Conservation (phyloP, 2,888 invertebrate species). For the Xestia c-nigrum region DNA sequence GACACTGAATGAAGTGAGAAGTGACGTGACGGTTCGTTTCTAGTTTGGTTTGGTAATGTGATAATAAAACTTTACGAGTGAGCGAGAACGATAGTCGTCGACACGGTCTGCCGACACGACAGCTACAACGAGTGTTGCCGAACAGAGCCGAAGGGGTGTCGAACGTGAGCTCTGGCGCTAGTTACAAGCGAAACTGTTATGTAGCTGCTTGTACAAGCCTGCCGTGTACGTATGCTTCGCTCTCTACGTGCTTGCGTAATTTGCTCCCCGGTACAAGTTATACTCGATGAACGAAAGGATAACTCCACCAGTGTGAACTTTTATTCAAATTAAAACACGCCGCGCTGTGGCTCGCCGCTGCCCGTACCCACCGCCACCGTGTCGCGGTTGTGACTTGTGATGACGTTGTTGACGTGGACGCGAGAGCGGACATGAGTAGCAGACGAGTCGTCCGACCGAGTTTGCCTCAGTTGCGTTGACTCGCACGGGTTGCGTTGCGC, state of each 20-base stretch:
- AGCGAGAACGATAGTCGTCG: conserved; percentile 67
- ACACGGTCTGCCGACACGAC: conserved; percentile 61
- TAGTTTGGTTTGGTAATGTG: conserved; percentile 46
- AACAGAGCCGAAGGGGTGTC: conserved; percentile 65
- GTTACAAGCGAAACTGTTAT: conserved; percentile 10
- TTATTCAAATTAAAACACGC: neutral
- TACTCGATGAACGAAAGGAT: conserved; percentile 15
- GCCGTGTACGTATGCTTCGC: neutral
- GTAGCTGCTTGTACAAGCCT: neutral
- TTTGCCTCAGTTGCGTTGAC: conserved; percentile 43
- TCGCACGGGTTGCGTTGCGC: conserved; percentile 5
- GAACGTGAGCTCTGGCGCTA: conserved; percentile 43
- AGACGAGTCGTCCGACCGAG: conserved; percentile 19
- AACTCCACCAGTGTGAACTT: neutral
- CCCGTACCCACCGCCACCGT: neutral
- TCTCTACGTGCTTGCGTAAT: conserved; percentile 38
- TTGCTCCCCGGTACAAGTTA: conserved; percentile 23
- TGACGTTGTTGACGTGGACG: conserved; percentile 55
- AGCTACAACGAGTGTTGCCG: conserved; percentile 67
- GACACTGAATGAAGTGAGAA: conserved; percentile 67
- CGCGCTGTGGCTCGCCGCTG: neutral
- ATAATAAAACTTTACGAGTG: conserved; percentile 62
- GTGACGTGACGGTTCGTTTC: conserved; percentile 54
- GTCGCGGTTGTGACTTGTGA: conserved; percentile 4
- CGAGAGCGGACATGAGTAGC: neutral